Base-by-base conservation (phyloP, 1,140 invertebrate genomes). In the Philaenus spumarius region DNA sequence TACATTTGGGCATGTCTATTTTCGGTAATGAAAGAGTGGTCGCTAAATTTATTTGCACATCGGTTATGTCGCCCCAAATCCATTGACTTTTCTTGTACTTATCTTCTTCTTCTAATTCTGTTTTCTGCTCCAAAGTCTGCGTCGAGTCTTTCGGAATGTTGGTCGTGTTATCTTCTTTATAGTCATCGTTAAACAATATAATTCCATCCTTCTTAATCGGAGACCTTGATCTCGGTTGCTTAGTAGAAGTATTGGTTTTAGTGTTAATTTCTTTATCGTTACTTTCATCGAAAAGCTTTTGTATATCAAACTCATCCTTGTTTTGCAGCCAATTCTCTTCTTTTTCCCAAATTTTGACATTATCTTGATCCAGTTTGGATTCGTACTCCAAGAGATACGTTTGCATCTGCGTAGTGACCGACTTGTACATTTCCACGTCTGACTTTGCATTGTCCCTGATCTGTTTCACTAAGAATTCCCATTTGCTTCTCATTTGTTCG, bases 341-440 rank as follows among this genome's bases (percentile, higher is more conserved):
- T 2, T 39, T 19, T 24, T 53, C 30, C 14, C 15, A 39, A 17
- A 53, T 26, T 17, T 53, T 53, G 14, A 53, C 11, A 39, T 39
- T 39, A 19, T 22, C 37, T 5, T 39, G 35, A 7, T 53, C 50
- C 9, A 53, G 14, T 39, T 39, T 35, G n/a, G 12, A 30, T 37
- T 53, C 50, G 37, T 37, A 53, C 37, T 53, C 50, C 35, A 53
- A 53, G 6, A 53, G 37, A 26, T 22, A 37, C 17, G 37, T 17
- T 20, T 53, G 26, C 30, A 53, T 37, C 11, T 53, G 30, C 2
- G 50, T 37, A 1, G 37, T 35, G 19, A 53, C 5, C 2, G 50
- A 30, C n/a, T n/a, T 34, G 22, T 53, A 53, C 15, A 53, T 22
- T 20, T 22, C 50, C 11, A 37, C 12, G 20, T 53, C 37, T 17